Evolutionary conservation across 2,888 invertebrate genomes (phyloP), one percentile per base, ranked within the genome.

Genomic region (Watsonalla binaria): DNA sequence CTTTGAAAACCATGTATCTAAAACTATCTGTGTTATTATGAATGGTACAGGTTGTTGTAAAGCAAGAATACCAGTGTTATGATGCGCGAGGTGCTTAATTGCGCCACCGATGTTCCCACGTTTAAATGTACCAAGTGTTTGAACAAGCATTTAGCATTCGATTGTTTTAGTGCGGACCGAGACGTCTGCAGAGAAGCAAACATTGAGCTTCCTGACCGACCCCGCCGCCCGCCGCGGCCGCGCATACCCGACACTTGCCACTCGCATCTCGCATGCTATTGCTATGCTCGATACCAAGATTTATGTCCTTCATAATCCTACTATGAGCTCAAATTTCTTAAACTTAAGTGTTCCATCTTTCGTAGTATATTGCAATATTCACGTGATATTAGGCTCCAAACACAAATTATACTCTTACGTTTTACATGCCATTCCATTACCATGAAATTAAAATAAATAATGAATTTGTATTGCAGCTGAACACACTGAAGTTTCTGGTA

Each of bases 161-260:
- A 90, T 90, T 90, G 90, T 90, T 86, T 90, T 90, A 90, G 90
- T 86, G 87, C 81, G 80, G 81, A 77, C 82, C 80, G 82, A 86
- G 86, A 84, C 82, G 83, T 84, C 85, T 80, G 82, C 78, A 72
- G 77, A 72, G 79, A 80, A 76, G 82, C 78, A 90, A 87, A 90
- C 86, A 89, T 77, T 74, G 76, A 72, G 77, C 78, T 86, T 82
- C 85, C 82, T 84, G 77, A 74, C 68, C 72, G 65, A 53, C 56
- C 66, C 61, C 63, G 24, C 24, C 60, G 57, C 63, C 54, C 51
- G 54, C 62, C 51, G 54, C 54, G 14, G 49, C 51, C 34, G 52
- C 52, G 14, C 58, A 58, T 57, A 58, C 54, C 61, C 63, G 54
- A 54, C 42, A 49, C 60, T 51, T 58, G 33, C 56, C 58, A 46